Evolutionary conservation across 2,113 vertebrate species (phyloP).

Genomic region (Cololabis saira): DNA sequence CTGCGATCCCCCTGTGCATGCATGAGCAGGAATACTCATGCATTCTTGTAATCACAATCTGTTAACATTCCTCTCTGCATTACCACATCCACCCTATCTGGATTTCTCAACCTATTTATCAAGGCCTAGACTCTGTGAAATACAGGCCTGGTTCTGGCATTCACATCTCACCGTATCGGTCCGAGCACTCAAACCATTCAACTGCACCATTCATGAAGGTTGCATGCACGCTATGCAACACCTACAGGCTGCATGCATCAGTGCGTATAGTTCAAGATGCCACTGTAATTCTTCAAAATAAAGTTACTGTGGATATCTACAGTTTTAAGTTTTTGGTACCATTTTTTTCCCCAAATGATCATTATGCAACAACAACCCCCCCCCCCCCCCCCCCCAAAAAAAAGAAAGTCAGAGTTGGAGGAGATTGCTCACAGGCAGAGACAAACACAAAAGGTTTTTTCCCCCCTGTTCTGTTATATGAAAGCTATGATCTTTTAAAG

Average conservation of each 20-base stretch:
- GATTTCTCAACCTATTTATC: conserved; percentile 39
- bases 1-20: conserved; percentile 39
- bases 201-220: background rate
- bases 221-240: background rate
- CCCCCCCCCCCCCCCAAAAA: no score
- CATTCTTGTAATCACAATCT: conserved; percentile 35
- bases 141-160: conserved; percentile 1
- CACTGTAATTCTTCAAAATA: no score
- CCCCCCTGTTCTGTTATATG: no score
- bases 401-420: no score
- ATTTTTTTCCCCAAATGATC: no score
- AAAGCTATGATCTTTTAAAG: background rate
- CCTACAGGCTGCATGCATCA: background rate
- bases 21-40: conserved; percentile 1
- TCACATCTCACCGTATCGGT: conserved; percentile 4
- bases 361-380: no score
- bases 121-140: conserved; percentile 36
- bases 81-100: conserved; percentile 31
- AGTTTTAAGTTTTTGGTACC: no score
- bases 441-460: no score
- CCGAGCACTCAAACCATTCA: background rate
- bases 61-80: conserved; percentile 55
- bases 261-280: no score
- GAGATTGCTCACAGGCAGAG: no score
- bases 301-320: no score